Evolutionary conservation across 2,797 vertebrate genomes (phyloP), one percentile per base, ranked within the genome.

Genomic region (Leptatherina wallacei): DNA sequence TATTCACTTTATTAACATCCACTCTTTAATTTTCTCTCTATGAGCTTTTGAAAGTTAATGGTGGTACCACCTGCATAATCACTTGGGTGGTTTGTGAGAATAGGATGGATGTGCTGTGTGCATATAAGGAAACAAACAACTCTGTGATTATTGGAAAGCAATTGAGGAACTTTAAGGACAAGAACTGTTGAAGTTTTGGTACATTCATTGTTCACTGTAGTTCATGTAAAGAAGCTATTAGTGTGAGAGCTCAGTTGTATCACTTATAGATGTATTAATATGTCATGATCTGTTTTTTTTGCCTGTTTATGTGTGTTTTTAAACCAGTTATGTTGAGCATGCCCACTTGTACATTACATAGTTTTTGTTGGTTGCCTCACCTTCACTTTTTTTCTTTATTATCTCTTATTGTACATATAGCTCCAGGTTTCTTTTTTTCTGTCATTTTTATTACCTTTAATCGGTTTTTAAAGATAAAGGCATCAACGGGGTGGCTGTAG

Each of bases 21-120:
- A 72, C 27, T 56, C 64, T 61, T 58, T 81, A 27, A 69, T 76
- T 78, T 75, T 81, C 78, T 65, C 78, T 60, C 42, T 64, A 38
- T 78, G 82, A 86, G 70, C 16, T 75, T 85, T 89, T 81, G 51
- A 82, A 72, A 84, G 51, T 36, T 85, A 47, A 78, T 78, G 56
- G 36, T 55, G 14, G 71, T 51, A 42, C 78, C 73, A 84, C 75
- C 68, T 79, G 75, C 67, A 12, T 65, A 49, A 27, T 80, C n/a
- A 57, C 44, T 71, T 61, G 72, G 49, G 75, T 62, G 80, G 70
- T 83, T 77, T 82, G 52, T 62, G 35, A 69, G 69, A 64, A 72
- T 63, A 71, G 71, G 75, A 71, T 66, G 65, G 77, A 77, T 75
- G 44, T 68, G 72, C 65, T 75, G 27, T 77, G 67, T 40, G 78